Evolutionary conservation across 2,797 vertebrate species (phyloP).

Genomic region (Chaunax sp.): DNA sequence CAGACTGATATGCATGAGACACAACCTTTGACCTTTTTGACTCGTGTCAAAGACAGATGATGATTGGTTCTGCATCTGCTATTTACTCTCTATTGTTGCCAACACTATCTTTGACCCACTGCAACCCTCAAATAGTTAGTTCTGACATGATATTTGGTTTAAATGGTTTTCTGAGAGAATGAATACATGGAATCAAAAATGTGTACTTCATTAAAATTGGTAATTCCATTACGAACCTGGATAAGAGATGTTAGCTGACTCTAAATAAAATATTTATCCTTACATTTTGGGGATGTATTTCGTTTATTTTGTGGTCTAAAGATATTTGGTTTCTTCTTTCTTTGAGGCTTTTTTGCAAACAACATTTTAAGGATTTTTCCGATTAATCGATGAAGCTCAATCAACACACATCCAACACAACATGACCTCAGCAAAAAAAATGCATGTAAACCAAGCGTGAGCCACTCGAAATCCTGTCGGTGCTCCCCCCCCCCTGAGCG

Average conservation of each 20-base stretch:
- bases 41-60: slow-evolving; percentile 12
- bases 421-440: slow-evolving; percentile 43
- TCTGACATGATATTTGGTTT: neutral
- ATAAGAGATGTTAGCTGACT: no score
- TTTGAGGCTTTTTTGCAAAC: neutral
- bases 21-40: slow-evolving; percentile 19
- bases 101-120: no score
- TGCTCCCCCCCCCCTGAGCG: neutral
- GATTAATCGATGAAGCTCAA: slow-evolving; percentile 6
- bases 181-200: neutral
- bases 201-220: no score
- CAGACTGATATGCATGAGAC: slow-evolving; percentile 18
- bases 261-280: no score
- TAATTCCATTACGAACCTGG: no score
- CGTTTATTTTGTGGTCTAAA: no score
- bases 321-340: neutral
- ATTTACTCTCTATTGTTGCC: slow-evolving; percentile 26
- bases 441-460: slow-evolving; percentile 43
- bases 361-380: neutral
- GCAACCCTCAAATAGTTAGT: no score
- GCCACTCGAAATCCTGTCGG: slow-evolving; percentile 9
- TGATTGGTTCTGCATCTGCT: slow-evolving; percentile 11
- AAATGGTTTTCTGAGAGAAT: neutral
- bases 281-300: no score
- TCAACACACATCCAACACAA: slow-evolving; percentile 24